These are phyloP conservation scores for Holacanthus passer DNA, from an alignment of 2,113 vertebrate genomes.

Conservation along the genomic window DNA sequence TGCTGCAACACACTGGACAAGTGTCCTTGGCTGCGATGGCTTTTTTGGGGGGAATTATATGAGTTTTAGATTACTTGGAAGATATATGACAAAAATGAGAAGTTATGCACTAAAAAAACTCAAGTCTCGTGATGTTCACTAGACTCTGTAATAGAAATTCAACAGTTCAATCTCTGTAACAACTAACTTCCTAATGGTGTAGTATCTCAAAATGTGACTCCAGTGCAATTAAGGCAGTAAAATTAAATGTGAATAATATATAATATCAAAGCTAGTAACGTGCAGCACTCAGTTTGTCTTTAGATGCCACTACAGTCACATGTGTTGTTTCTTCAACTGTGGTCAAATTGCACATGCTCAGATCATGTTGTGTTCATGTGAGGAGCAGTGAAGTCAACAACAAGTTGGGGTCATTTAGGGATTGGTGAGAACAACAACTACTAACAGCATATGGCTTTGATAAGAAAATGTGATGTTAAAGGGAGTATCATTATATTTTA, in stretches of 20 bases:
- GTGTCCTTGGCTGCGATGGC: background rate
- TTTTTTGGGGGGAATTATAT: background rate
- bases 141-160: background rate
- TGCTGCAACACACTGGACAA: conserved; percentile 17
- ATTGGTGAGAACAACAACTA: background rate
- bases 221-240: background rate
- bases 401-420: too few species aligned
- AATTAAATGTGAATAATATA: background rate
- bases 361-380: background rate
- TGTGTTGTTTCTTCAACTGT: background rate
- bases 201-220: background rate
- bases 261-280: background rate
- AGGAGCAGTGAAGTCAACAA: background rate
- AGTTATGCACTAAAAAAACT: background rate
- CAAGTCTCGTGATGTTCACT: background rate
- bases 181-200: background rate
- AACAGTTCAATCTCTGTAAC: conserved; percentile 2
- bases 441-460: background rate
- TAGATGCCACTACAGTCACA: background rate
- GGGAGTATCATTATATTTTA: background rate
- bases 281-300: background rate
- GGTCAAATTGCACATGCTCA: background rate
- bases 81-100: background rate
- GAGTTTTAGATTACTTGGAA: conserved; percentile 4
- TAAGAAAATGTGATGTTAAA: background rate